These are phyloP conservation scores for Meteorus colon DNA, from an alignment of 2,888 invertebrate genomes.

Conservation along the genomic window DNA sequence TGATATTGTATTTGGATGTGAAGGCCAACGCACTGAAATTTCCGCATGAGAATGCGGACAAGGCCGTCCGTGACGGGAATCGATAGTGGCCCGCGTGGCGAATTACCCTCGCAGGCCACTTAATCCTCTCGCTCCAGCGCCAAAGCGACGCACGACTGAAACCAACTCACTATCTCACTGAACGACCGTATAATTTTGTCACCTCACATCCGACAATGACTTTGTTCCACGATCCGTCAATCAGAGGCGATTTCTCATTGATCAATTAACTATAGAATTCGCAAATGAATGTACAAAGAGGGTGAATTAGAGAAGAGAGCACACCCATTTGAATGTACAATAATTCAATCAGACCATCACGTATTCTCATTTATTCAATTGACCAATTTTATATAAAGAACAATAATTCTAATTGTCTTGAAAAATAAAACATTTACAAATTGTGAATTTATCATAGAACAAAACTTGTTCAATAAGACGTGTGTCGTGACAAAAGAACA, in stretches of 20 bases:
- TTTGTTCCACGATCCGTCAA: constrained; percentile 33
- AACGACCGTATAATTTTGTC: constrained; percentile 49
- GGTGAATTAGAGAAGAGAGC: neutral
- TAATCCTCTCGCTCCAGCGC: constrained; percentile 43
- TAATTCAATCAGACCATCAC: too few relatives aligned
- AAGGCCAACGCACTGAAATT: constrained; percentile 20
- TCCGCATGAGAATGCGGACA: constrained; percentile 39
- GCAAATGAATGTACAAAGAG: constrained; percentile 6
- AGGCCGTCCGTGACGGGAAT: constrained; percentile 39
- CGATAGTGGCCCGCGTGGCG: constrained; percentile 43
- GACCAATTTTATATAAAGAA: neutral
- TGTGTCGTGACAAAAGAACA: neutral
- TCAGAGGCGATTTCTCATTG: neutral
- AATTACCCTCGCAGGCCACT: constrained; percentile 47
- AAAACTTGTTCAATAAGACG: neutral
- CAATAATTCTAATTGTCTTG: neutral
- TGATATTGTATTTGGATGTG: constrained; percentile 23
- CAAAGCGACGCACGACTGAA: constrained; percentile 40
- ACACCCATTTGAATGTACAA: too few relatives aligned
- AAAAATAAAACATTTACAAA: neutral
- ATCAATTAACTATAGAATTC: constrained; percentile 9
- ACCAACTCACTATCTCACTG: constrained; percentile 6
- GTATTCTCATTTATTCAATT: too few relatives aligned
- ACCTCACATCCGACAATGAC: constrained; percentile 34
- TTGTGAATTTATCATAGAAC: neutral